A percentile compares a stretch with the other conserved stretches of the same genome.
These are phyloP conservation scores for Wiebesia pumilae DNA, from an alignment of 1,140 invertebrate genomes.

Conservation along the genomic window DNA sequence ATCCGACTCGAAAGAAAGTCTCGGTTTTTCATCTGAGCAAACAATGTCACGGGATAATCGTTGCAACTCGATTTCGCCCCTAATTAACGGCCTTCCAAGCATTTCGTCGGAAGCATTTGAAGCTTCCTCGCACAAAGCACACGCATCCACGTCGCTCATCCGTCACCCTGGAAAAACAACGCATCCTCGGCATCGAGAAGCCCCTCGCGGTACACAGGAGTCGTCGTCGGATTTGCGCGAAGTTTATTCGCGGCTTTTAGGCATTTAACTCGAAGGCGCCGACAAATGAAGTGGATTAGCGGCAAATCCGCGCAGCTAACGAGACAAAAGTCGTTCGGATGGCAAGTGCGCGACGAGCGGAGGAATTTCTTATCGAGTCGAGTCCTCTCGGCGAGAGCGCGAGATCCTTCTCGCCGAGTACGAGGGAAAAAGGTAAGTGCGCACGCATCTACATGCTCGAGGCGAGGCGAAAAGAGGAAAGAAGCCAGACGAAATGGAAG, in stretches of 20 bases:
- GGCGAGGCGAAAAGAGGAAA: neutral
- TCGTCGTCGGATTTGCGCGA: constrained; percentile 39
- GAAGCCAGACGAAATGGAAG: neutral
- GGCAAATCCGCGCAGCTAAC: constrained; percentile 14
- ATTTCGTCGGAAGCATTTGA: constrained; percentile 43
- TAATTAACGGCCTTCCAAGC: constrained; percentile 46
- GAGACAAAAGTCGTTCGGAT: constrained; percentile 21
- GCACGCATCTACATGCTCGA: neutral
- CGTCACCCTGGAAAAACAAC: neutral
- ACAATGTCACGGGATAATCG: neutral
- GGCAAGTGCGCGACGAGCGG: neutral
- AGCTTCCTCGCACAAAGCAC: neutral
- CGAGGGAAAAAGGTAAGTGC: neutral
- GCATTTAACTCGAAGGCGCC: constrained; percentile 25
- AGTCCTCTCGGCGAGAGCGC: neutral
- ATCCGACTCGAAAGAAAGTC: neutral
- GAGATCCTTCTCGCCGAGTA: neutral
- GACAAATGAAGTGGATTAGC: constrained; percentile 50
- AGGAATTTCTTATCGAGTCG: constrained; percentile 42
- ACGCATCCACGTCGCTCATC: neutral
- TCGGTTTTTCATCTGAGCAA: neutral
- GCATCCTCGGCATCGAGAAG: neutral
- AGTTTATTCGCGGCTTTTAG: constrained; percentile 40
- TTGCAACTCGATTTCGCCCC: neutral
- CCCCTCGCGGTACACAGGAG: constrained; percentile 24